Percentiles rank a stretch among this genome's conserved stretches.
These are phyloP conservation scores for Melieria crassipennis DNA, from an alignment of 2,888 invertebrate species.

Conservation along the genomic window DNA sequence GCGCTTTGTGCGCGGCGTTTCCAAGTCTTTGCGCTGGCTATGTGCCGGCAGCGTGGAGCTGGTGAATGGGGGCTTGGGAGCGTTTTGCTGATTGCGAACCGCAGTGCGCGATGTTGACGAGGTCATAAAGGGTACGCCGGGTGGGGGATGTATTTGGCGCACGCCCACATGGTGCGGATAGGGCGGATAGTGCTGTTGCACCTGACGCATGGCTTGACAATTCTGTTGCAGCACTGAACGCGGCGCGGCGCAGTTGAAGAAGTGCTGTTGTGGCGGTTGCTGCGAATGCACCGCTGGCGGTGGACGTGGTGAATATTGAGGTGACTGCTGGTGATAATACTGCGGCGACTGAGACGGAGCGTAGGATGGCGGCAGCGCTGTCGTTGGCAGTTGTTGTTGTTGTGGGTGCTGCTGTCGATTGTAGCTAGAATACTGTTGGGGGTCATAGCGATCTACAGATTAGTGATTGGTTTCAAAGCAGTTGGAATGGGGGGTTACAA, in stretches of 20 bases:
- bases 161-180: slow-evolving; percentile 66
- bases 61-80: slow-evolving; percentile 30
- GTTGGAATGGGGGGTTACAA: slow-evolving; percentile 3
- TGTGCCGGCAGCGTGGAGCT: slow-evolving; percentile 36
- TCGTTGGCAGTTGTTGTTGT: slow-evolving; percentile 12
- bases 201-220: slow-evolving; percentile 65
- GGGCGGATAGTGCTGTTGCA: slow-evolving; percentile 66
- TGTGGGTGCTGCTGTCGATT: slow-evolving; percentile 32
- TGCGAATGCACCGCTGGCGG: slow-evolving; percentile 25
- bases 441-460: slow-evolving; percentile 54
- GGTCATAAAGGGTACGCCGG: slow-evolving; percentile 54
- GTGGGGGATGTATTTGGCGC: slow-evolving; percentile 60
- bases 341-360: slow-evolving; percentile 34
- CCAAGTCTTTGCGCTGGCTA: slow-evolving; percentile 20
- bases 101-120: slow-evolving; percentile 1
- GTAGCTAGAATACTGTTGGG: slow-evolving; percentile 45
- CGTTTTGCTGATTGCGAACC: slow-evolving; percentile 22
- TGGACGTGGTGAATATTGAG: slow-evolving; percentile 34
- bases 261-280: slow-evolving; percentile 49
- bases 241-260: slow-evolving; percentile 66
- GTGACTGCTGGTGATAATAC: slow-evolving; percentile 17
- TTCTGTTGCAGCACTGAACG: slow-evolving; percentile 65
- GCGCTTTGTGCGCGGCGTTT: slow-evolving; percentile 54
- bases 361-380: slow-evolving; percentile 44
- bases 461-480: slow-evolving; percentile 44